Evolutionary conservation across 2,888 invertebrate species (phyloP), one percentile per base, ranked within the genome.

Genomic region (Drosophila mimica): DNA sequence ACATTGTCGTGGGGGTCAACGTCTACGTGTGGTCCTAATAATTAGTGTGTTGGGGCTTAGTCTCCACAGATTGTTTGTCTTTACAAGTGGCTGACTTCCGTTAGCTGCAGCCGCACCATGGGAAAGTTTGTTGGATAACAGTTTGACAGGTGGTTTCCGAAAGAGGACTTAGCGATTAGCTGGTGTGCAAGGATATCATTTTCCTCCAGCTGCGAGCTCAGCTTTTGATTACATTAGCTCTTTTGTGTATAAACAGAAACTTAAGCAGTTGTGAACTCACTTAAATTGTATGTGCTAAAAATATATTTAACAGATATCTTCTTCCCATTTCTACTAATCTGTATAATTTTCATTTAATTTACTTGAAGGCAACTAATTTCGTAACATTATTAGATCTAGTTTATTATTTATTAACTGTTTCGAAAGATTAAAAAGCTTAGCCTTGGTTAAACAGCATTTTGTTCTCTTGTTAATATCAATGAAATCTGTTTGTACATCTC

Each of bases 11-110:
- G 73, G 66, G 68, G 76, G 68, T 79, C 76, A 65, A 46, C 57
- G 25, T 48, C 57, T 82, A 79, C 70, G 81, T 81, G 81, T 79
- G 81, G 82, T 81, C 81, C 76, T 63, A 73, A 79, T 82, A 81
- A 81, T 81, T 82, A 76, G 64, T 67, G 67, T 43, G 69, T 43
- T 43, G 78, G 62, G 49, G 75, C 75, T 79, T 69, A 70, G 67
- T 52, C 43, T 69, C 74, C 40, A 40, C 56, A 52, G 63, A 58
- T 79, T 79, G 76, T 79, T 79, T 79, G 80, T 72, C 76, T 66
- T 65, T 53, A 57, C 72, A 79, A 79, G 80, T 80, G 73, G 49
- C 51, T 33, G 64, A 70, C 81, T 80, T 79, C 80, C 80, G 80
- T 67, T 68, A 25, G 28, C n/a, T 51, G n/a, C 28, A 60, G 17